phyloP scores from a whole-genome alignment of 2,113 vertebrate species.

The Labrus mixtus region DNA sequence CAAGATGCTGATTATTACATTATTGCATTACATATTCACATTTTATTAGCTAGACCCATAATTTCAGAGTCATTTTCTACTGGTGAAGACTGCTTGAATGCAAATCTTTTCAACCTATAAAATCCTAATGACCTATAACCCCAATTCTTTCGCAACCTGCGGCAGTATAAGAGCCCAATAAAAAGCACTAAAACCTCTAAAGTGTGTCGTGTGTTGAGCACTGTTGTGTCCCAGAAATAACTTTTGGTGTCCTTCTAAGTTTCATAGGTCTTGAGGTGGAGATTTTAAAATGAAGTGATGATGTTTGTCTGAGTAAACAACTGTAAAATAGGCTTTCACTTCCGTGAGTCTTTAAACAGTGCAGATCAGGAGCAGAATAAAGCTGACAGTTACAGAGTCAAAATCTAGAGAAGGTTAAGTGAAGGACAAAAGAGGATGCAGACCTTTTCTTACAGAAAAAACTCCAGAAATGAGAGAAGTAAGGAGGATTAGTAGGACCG shows the following conservation, averaged over 20 bases:
- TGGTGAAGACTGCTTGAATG: constrained; percentile 19
- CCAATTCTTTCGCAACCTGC: constrained; percentile 35
- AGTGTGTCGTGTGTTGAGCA: constrained; percentile 20
- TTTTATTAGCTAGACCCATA: not conserved
- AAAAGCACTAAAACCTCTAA: constrained; percentile 40
- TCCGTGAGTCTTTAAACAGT: constrained; percentile 10
- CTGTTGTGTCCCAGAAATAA: constrained; percentile 16
- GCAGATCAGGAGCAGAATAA: not conserved
- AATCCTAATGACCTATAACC: constrained; percentile 45
- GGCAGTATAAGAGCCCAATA: constrained; percentile 45
- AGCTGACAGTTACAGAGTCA: not conserved
- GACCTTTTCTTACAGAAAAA: not conserved
- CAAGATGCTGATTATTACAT: not conserved
- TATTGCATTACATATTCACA: not conserved
- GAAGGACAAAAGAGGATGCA: constrained; percentile 28
- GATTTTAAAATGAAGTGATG: constrained; percentile 4
- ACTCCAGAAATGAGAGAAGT: not conserved
- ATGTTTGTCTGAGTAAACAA: constrained; percentile 32
- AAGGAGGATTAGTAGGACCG: too few species aligned
- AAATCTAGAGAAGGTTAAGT: constrained; percentile 12
- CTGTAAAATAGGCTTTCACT: constrained; percentile 7
- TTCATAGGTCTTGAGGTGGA: constrained; percentile 21
- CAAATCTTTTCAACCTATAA: constrained; percentile 35
- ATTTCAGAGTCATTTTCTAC: not conserved
- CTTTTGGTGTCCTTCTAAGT: constrained; percentile 10